Evolutionary conservation across 2,888 invertebrate genomes (phyloP), one percentile per base, ranked within the genome.

Genomic region (Ennomos quercinarius): DNA sequence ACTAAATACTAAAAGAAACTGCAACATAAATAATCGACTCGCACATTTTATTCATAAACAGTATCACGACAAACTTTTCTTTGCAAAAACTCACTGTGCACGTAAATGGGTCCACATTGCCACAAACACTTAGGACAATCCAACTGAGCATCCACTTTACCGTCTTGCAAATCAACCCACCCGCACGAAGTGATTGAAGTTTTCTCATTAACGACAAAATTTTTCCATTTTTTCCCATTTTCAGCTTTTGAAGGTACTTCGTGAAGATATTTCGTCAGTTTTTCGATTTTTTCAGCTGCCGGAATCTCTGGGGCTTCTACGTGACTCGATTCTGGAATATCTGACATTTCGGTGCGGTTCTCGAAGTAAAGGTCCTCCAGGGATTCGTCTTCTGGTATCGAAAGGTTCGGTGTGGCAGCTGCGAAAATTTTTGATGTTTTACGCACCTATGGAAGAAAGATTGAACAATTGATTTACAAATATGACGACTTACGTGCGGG

Each of bases 221-320:
- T 86, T 87, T 88, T 81, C 89, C 90, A 90, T 82, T 89, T 88
- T 87, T 80, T 81, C 76, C 61, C 66, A 55, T 49, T 36, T 36
- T 62, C 64, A 34, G 53, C 55, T 49, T 63, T 59, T 27, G 66
- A 57, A 39, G 63, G 63, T 34, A 64, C 52, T 41, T 78, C 81
- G 47, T 86, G 83, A 57, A 90, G 72, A 66, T 90, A 91, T 84
- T 89, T 89, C 64, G 91, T 90, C 51, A 91, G 86, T 83, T 90
- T 91, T 91, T 82, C 91, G 35, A 91, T 91, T 91, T 91, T 91
- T 91, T 91, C 87, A 72, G 83, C 87, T 76, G 86, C 88, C 63
- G 71, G 73, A 63, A 75, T 75, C 41, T 64, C 64, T 5, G 59
- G 78, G 76, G 83, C 83, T 51, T 77, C 74, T 38, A 68, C 57